Conservation (phyloP, 2,797 vertebrate genomes). For the Gymnopithys bicolor region DNA sequence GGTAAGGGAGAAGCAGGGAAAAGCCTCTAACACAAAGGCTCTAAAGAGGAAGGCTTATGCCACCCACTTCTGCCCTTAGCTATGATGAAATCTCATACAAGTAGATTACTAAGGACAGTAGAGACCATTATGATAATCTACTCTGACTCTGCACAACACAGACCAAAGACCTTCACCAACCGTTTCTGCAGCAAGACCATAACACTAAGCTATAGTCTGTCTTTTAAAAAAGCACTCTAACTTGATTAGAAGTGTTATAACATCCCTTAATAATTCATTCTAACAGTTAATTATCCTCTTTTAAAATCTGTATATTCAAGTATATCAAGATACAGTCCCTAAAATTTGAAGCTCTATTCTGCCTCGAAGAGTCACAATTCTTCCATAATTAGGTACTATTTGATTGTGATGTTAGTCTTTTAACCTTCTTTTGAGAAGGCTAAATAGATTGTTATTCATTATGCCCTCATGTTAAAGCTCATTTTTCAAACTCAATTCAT, state of each 20-base stretch:
- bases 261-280: not conserved
- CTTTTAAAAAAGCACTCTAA: not conserved
- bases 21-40: not conserved
- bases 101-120: not conserved
- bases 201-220: not conserved
- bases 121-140: slow-evolving; percentile 19
- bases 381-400: not conserved
- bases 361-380: not conserved
- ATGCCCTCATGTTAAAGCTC: not conserved
- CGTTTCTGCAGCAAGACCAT: not conserved
- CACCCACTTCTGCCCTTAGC: not conserved
- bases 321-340: not conserved
- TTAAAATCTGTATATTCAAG: not conserved
- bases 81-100: not conserved
- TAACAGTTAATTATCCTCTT: not conserved
- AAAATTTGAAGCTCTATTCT: not conserved
- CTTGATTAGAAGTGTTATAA: slow-evolving; percentile 15
- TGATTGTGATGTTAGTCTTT: not conserved
- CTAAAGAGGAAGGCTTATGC: not conserved
- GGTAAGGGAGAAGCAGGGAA: not conserved
- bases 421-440: not conserved
- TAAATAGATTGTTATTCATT: not conserved
- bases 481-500: not conserved
- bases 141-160: not conserved
- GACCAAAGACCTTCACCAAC: not conserved